Evolutionary conservation across 1,140 invertebrate genomes (phyloP).

Genomic region (Teleogryllus occipitalis): DNA sequence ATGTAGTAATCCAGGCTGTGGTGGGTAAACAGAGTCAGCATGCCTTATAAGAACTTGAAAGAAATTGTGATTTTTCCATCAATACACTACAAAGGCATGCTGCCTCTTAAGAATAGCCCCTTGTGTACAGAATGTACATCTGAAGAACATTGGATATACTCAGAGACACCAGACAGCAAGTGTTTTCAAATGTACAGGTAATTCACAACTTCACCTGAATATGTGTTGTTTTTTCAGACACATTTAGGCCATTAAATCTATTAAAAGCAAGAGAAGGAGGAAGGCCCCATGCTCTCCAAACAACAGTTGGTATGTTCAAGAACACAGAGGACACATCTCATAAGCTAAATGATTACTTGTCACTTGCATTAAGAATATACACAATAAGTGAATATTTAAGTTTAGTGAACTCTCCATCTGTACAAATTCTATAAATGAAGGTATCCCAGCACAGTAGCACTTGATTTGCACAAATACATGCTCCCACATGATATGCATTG

Average conservation of each 20-base stretch:
- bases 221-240: background rate
- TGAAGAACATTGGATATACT: background rate
- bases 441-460: background rate
- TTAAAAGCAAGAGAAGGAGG: background rate
- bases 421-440: background rate
- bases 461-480: background rate
- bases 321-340: background rate
- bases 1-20: constrained; percentile 9
- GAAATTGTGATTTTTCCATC: background rate
- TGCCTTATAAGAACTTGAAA: background rate
- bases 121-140: background rate
- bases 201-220: background rate
- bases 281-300: constrained; percentile 1
- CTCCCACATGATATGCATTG: background rate
- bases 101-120: background rate
- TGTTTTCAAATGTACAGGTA: background rate
- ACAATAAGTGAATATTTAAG: background rate
- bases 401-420: background rate
- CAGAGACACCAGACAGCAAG: background rate
- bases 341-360: background rate
- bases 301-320: background rate
- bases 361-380: background rate
- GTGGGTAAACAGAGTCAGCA: constrained; percentile 1
- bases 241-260: background rate
- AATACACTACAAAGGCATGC: background rate